phyloP scores from a whole-genome alignment of 2,888 invertebrate species.

The Plutella xylostella region DNA sequence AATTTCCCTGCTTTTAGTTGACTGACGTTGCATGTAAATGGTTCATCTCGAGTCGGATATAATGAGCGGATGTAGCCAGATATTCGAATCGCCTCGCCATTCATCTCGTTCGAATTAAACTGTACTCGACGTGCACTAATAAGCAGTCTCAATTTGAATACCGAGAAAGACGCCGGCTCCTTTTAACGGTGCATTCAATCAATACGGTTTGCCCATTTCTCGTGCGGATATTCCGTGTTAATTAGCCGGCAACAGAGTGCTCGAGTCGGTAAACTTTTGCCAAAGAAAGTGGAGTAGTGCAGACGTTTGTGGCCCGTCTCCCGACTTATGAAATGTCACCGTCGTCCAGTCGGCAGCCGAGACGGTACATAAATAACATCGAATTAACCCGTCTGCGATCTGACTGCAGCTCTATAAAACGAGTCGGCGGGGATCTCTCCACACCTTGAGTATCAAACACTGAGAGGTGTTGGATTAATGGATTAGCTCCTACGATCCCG shows the following conservation, averaged over 20 bases:
- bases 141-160: too few relatives aligned
- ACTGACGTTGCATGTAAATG: too few relatives aligned
- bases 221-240: too few relatives aligned
- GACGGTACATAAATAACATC: constrained; percentile 63
- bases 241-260: too few relatives aligned
- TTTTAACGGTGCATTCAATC: too few relatives aligned
- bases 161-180: too few relatives aligned
- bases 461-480: neutral
- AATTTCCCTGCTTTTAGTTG: neutral
- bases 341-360: constrained; percentile 57
- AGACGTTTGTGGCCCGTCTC: constrained; percentile 34
- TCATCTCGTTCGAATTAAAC: neutral
- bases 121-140: too few relatives aligned
- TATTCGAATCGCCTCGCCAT: constrained; percentile 39
- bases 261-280: too few relatives aligned
- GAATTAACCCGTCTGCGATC: constrained; percentile 65
- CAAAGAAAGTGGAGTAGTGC: constrained; percentile 12
- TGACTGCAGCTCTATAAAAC: constrained; percentile 27
- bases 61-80: constrained; percentile 54
- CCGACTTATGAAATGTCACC: constrained; percentile 61
- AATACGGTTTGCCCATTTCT: too few relatives aligned
- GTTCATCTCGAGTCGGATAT: too few relatives aligned
- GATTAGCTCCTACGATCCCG: neutral
- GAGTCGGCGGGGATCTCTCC: constrained; percentile 40
- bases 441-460: constrained; percentile 27